These are phyloP conservation scores for Nephotettix cincticeps DNA, from an alignment of 1,140 invertebrate species.

Conservation along the genomic window DNA sequence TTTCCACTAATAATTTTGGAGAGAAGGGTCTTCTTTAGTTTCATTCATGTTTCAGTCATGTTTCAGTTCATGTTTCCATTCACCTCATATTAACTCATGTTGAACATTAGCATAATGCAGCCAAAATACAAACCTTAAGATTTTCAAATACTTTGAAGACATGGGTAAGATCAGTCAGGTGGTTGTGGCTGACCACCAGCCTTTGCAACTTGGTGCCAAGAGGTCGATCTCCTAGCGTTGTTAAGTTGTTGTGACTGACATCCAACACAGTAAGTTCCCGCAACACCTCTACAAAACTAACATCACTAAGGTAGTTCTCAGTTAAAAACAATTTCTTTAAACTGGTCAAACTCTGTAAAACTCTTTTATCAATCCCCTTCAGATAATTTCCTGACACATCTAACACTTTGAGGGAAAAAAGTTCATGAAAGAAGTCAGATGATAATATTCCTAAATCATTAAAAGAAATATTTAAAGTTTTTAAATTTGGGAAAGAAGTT, in stretches of 20 bases:
- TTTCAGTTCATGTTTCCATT: too few relatives aligned
- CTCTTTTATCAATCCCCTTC: constrained; percentile 45
- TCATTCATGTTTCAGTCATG: too few relatives aligned
- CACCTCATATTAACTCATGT: too few relatives aligned
- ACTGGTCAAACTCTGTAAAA: constrained; percentile 38
- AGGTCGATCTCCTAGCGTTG: not conserved
- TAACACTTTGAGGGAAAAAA: constrained; percentile 44
- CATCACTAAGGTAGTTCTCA: not conserved
- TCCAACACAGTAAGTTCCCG: not conserved
- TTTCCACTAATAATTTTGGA: too few relatives aligned
- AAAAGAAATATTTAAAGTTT: constrained; percentile 49
- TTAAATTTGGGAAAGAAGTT: constrained; percentile 41
- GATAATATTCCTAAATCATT: constrained; percentile 42
- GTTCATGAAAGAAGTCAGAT: constrained; percentile 21
- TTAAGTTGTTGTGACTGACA: not conserved
- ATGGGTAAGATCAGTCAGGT: constrained; percentile 42
- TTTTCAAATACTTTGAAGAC: constrained; percentile 40
- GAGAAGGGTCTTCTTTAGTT: too few relatives aligned
- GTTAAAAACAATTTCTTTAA: not conserved
- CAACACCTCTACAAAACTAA: not conserved
- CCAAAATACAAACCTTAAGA: constrained; percentile 45
- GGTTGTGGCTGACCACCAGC: constrained; percentile 50
- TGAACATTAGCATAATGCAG: too few relatives aligned
- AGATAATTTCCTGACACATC: constrained; percentile 50
- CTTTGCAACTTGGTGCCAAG: constrained; percentile 43